phyloP scores from a whole-genome alignment of 2,113 vertebrate species.

The Conger conger region DNA sequence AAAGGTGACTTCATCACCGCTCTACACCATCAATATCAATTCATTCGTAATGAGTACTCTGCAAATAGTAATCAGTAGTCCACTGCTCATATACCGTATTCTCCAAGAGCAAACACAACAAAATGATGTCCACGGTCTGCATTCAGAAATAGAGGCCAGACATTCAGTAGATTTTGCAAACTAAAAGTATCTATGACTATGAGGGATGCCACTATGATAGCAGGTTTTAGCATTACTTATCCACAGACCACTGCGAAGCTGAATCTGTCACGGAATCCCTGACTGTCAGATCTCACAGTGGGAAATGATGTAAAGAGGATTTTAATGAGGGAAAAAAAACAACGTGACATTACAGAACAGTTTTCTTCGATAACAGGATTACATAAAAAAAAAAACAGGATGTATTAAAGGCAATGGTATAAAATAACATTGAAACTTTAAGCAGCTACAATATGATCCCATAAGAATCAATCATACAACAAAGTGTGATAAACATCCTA shows the following conservation, averaged over 20 bases:
- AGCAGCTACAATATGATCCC: not conserved
- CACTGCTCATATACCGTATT: not conserved
- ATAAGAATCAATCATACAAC: not conserved
- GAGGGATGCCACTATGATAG: not conserved
- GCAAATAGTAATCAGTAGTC: not conserved
- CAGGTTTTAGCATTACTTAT: not conserved
- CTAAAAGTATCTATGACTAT: not conserved
- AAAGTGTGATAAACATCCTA: not conserved
- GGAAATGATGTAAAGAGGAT: not conserved
- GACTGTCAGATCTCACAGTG: not conserved
- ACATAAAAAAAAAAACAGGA: not conserved
- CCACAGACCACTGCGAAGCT: not conserved
- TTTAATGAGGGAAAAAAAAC: not conserved
- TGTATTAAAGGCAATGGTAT: not conserved
- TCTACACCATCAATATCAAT: not conserved
- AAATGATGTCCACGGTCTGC: not conserved
- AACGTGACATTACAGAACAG: not conserved
- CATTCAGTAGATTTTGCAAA: not conserved
- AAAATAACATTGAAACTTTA: not conserved
- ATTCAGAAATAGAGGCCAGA: not conserved
- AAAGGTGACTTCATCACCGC: not conserved
- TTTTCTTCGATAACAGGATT: not conserved
- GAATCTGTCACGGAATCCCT: not conserved
- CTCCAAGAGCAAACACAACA: not conserved
- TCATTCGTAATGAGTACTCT: not conserved